These are phyloP conservation scores for Cantharis rustica DNA, from an alignment of 2,888 invertebrate species.

Conservation along the genomic window DNA sequence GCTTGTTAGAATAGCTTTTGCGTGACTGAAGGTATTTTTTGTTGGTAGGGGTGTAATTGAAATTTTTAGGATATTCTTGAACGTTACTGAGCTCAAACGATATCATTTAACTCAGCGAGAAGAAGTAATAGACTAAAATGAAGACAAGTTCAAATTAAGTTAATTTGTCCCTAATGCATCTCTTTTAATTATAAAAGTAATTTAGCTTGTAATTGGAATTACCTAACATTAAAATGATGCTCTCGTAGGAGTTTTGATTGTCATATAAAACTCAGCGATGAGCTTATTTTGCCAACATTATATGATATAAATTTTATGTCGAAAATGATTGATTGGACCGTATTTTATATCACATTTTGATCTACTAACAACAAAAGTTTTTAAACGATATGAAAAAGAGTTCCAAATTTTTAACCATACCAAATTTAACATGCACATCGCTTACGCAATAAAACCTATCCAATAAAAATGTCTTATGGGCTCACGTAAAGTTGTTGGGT, in stretches of 20 bases:
- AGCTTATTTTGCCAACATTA: constrained; percentile 1
- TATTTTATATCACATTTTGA: constrained; percentile 1
- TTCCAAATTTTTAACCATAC: neutral
- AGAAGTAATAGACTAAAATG: constrained; percentile 23
- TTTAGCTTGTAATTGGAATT: constrained; percentile 30
- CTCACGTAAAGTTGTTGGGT: neutral
- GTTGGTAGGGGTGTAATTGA: constrained; percentile 6
- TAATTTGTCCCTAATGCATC: constrained; percentile 26
- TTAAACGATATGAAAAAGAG: neutral
- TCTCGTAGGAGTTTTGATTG: neutral
- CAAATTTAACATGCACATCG: neutral
- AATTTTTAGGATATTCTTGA: constrained; percentile 13
- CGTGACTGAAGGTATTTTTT: neutral
- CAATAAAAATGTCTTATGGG: neutral
- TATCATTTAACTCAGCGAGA: constrained; percentile 12
- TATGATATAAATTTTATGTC: neutral
- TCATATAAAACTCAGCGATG: constrained; percentile 9
- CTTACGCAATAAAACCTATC: neutral
- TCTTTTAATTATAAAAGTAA: constrained; percentile 32
- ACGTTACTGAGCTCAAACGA: constrained; percentile 2
- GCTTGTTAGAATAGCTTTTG: neutral
- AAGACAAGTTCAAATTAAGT: constrained; percentile 22
- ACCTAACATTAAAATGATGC: constrained; percentile 8
- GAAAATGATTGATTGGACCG: neutral
- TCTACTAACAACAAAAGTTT: neutral